Evolutionary conservation across 2,797 vertebrate genomes (phyloP).

Genomic region (Myotis planiceps): DNA sequence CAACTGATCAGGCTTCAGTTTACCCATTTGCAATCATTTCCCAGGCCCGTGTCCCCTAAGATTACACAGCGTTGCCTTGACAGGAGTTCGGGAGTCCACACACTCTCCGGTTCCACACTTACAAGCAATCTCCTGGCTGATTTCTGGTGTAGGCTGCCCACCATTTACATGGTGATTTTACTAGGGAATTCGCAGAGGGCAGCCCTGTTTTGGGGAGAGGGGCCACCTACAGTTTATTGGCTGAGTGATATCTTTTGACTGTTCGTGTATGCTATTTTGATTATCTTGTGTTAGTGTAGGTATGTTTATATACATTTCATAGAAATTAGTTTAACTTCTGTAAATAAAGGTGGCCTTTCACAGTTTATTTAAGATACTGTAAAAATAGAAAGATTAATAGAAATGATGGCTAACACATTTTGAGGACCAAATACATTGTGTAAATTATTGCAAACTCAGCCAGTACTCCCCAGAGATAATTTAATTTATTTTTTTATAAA

Average conservation of each 20-base stretch:
- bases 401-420: background rate
- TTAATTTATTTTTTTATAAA: background rate
- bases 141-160: background rate
- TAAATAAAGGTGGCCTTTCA: background rate
- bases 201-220: accelerated
- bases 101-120: background rate
- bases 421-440: background rate
- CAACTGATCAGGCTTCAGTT: conserved; percentile 60
- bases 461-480: background rate
- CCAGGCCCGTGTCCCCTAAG: background rate
- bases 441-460: background rate
- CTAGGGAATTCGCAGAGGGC: background rate
- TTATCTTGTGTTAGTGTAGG: background rate
- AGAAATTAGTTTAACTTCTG: background rate
- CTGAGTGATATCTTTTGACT: background rate
- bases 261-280: background rate
- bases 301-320: background rate
- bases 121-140: background rate
- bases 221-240: background rate
- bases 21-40: conserved; percentile 55
- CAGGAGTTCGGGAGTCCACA: background rate
- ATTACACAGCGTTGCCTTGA: conserved; percentile 5
- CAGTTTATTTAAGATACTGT: background rate
- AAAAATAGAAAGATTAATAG: background rate
- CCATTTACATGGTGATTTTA: background rate